Evolutionary conservation across 2,113 vertebrate genomes (phyloP).

Genomic region (Callipepla squamata): DNA sequence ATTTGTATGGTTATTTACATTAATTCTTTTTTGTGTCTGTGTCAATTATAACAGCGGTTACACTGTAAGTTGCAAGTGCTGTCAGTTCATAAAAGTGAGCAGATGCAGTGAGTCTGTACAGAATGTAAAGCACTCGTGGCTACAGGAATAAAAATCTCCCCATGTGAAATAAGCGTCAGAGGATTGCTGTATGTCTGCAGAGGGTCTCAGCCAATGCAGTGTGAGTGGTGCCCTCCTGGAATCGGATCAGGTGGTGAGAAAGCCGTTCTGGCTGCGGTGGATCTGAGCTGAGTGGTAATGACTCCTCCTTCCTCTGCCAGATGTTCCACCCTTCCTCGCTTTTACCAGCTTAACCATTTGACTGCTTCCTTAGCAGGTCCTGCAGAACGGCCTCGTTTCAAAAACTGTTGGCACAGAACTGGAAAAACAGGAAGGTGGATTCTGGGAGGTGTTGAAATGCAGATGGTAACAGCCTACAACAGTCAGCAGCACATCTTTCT

Average conservation of each 20-base stretch:
- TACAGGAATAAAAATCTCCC: background rate
- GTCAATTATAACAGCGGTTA: background rate
- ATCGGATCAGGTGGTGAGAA: background rate
- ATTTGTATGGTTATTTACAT: background rate
- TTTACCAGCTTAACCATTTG: background rate
- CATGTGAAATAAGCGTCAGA: background rate
- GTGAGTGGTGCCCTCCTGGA: conserved; percentile 5
- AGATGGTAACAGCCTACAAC: background rate
- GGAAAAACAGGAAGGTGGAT: background rate
- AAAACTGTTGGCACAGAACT: rapidly evolving
- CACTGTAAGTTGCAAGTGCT: too few relatives aligned
- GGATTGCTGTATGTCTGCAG: background rate
- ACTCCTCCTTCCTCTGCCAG: conserved; percentile 19
- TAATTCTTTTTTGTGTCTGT: background rate
- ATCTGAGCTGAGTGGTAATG: background rate
- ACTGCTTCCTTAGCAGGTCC: background rate
- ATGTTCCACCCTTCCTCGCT: conserved; percentile 38
- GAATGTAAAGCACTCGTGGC: background rate
- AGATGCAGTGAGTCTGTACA: background rate
- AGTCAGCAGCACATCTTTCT: background rate
- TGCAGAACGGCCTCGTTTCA: background rate
- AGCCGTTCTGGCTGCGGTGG: background rate
- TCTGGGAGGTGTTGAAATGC: background rate
- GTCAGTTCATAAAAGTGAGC: too few relatives aligned
- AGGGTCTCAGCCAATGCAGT: background rate